Percentiles rank a stretch among this genome's conserved stretches.
Conservation (phyloP, 2,888 invertebrate genomes). For the Nemoura dubitans region DNA sequence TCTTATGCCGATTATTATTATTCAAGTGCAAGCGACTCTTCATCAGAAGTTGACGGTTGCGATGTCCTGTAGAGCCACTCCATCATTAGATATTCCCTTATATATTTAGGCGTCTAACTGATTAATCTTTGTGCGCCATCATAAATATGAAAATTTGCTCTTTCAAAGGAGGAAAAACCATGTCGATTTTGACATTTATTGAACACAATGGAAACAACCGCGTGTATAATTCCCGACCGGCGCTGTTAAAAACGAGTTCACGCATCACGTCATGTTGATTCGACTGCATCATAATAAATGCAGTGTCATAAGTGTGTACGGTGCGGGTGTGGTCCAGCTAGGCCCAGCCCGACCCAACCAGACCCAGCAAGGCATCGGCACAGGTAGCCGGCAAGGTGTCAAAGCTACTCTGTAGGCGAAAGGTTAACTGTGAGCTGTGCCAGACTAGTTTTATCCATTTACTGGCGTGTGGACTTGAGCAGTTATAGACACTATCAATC, state of each 20-base stretch:
- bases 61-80: no score
- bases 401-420: not conserved
- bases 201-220: no score
- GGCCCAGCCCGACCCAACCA: no score
- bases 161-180: no score
- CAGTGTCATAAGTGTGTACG: not conserved
- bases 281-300: not conserved
- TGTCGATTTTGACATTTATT: no score
- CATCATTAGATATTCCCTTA: no score
- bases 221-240: not conserved
- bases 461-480: not conserved
- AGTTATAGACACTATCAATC: not conserved
- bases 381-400: not conserved
- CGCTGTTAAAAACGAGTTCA: not conserved
- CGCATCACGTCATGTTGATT: not conserved
- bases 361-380: not conserved
- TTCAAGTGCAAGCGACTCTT: no score
- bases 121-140: no score
- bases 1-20: no score
- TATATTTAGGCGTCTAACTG: no score
- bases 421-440: not conserved
- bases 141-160: no score
- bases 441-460: not conserved
- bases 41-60: no score
- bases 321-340: not conserved